Conservation (phyloP, 2,113 vertebrate species). For the Muscicapa adusta region DNA sequence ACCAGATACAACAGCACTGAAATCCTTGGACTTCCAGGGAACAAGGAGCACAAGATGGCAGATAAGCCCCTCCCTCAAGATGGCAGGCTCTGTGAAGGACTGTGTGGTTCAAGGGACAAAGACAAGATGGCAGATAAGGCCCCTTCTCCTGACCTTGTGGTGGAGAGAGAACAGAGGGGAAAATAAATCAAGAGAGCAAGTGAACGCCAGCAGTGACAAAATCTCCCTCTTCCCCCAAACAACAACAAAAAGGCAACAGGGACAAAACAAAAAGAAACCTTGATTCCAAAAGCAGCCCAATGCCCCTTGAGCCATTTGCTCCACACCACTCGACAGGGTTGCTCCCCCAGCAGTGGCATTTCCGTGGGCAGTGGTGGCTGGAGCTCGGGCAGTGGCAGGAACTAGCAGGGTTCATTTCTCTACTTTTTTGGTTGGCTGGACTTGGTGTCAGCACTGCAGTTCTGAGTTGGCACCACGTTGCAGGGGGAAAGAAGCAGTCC, state of each 20-base stretch:
- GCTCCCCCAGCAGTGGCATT: accelerated
- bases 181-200: neutral
- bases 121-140: neutral
- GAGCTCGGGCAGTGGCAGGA: neutral
- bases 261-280: too few species aligned
- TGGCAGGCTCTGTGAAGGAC: too few species aligned
- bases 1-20: neutral
- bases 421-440: accelerated
- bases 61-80: neutral
- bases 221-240: neutral
- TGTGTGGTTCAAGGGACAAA: neutral
- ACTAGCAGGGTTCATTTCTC: neutral
- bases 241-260: neutral
- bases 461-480: neutral
- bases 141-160: neutral
- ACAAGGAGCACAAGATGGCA: neutral
- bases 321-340: accelerated
- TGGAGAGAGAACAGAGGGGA: neutral
- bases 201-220: neutral
- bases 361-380: accelerated
- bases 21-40: neutral
- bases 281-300: neutral
- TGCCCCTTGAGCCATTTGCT: accelerated
- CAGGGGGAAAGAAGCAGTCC: neutral
- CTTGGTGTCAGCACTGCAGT: neutral